These are phyloP conservation scores for Scalopus aquaticus DNA, from an alignment of 2,113 vertebrate species.

Conservation along the genomic window DNA sequence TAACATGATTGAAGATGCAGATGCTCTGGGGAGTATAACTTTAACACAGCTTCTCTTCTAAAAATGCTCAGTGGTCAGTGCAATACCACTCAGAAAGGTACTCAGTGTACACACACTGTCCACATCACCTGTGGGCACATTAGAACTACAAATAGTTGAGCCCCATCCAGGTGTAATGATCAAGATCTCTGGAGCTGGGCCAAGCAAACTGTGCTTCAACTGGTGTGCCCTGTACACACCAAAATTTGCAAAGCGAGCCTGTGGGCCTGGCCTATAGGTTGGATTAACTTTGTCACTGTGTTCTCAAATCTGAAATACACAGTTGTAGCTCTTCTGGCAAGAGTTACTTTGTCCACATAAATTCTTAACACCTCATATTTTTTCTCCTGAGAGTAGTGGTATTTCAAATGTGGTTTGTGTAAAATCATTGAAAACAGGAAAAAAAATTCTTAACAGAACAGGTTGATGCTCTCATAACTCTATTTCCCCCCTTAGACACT, in stretches of 20 bases:
- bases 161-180: neutral
- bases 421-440: constrained; percentile 36
- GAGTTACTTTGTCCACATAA: constrained; percentile 49
- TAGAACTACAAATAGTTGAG: neutral
- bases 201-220: neutral
- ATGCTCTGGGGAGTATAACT: neutral
- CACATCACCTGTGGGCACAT: neutral
- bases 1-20: neutral
- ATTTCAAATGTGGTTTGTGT: constrained; percentile 56
- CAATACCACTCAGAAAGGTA: neutral
- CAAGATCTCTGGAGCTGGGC: neutral
- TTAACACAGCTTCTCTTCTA: neutral
- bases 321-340: constrained; percentile 24
- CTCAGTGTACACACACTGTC: neutral
- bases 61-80: neutral
- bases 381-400: constrained; percentile 12
- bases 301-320: neutral
- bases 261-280: neutral
- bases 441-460: neutral
- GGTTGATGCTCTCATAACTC: neutral
- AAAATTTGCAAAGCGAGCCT: neutral
- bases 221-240: neutral
- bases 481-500: neutral
- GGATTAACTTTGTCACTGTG: neutral
- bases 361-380: constrained; percentile 62